phyloP scores from a whole-genome alignment of 2,888 invertebrate species.

The Spilosoma lubricipeda region DNA sequence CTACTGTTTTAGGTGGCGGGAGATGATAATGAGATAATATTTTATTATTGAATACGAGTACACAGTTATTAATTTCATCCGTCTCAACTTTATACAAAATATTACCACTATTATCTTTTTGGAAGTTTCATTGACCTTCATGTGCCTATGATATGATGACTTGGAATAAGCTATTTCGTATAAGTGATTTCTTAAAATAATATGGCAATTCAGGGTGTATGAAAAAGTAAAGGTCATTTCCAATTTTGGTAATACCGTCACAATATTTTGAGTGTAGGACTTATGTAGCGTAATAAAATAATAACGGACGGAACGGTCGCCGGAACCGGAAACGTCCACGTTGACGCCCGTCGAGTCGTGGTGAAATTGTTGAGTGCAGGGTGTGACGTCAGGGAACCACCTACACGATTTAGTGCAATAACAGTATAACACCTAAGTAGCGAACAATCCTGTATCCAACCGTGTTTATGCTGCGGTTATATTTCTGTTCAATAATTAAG shows the following conservation, averaged over 20 bases:
- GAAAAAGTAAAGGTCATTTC: conserved; percentile 9
- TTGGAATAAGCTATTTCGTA: too few relatives aligned
- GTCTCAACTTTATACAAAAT: too few relatives aligned
- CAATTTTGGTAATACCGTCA: conserved; percentile 44
- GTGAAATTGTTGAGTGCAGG: conserved; percentile 57
- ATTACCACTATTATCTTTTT: too few relatives aligned
- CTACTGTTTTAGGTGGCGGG: too few relatives aligned
- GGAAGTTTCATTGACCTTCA: too few relatives aligned
- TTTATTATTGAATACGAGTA: too few relatives aligned
- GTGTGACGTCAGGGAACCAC: conserved; percentile 43
- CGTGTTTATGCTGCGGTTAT: background rate
- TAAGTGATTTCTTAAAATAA: background rate
- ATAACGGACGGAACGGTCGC: conserved; percentile 58
- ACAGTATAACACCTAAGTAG: conserved; percentile 1
- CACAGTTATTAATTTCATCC: too few relatives aligned
- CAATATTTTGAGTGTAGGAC: conserved; percentile 47
- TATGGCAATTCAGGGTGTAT: background rate
- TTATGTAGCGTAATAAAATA: conserved; percentile 63
- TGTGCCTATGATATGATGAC: too few relatives aligned
- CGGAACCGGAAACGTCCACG: conserved; percentile 65
- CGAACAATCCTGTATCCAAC: background rate
- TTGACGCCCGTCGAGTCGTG: conserved; percentile 55
- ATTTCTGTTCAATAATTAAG: background rate
- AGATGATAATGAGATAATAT: too few relatives aligned
- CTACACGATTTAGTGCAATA: conserved; percentile 14